A percentile compares a stretch with the other conserved stretches of the same genome.
Evolutionary conservation across 2,113 vertebrate species (phyloP).

Genomic region (Stigmatopora argus): DNA sequence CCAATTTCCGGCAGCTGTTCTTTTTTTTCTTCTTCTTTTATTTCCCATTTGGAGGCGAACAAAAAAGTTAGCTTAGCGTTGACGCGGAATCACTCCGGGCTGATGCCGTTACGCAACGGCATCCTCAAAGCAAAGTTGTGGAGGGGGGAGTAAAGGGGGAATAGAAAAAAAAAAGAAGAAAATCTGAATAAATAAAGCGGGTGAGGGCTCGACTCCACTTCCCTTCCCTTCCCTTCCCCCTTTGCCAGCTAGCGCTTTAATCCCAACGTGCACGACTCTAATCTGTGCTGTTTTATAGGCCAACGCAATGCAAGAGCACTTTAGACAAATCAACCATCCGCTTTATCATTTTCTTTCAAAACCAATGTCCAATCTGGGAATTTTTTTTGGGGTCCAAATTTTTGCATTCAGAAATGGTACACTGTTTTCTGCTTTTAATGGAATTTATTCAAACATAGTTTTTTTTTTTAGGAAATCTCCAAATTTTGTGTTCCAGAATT

Average conservation of each 20-base stretch:
- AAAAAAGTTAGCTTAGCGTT: neutral
- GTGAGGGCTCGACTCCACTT: conserved; percentile 19
- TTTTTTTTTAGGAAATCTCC: too few species aligned
- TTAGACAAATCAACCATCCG: neutral
- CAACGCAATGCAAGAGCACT: neutral
- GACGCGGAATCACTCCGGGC: conserved; percentile 36
- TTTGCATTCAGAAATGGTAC: too few species aligned
- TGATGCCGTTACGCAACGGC: conserved; percentile 53
- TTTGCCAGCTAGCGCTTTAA: conserved; percentile 47
- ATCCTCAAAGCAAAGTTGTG: conserved; percentile 48
- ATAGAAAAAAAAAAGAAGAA: neutral
- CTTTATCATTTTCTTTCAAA: too few species aligned
- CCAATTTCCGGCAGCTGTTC: too few species aligned
- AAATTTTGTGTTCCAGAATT: too few species aligned
- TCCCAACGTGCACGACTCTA: conserved; percentile 32
- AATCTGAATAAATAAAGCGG: conserved; percentile 27
- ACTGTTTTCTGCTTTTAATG: too few species aligned
- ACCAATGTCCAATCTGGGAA: too few species aligned
- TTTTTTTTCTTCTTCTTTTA: too few species aligned
- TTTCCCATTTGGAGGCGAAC: too few species aligned
- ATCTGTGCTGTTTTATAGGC: neutral
- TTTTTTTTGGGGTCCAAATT: too few species aligned
- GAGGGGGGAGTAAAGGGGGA: neutral
- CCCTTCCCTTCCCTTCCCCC: conserved; percentile 35
- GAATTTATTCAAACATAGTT: too few species aligned